Evolutionary conservation across 2,888 invertebrate species (phyloP), one percentile per base, ranked within the genome.

Genomic region (Petrolisthes manimaculis): DNA sequence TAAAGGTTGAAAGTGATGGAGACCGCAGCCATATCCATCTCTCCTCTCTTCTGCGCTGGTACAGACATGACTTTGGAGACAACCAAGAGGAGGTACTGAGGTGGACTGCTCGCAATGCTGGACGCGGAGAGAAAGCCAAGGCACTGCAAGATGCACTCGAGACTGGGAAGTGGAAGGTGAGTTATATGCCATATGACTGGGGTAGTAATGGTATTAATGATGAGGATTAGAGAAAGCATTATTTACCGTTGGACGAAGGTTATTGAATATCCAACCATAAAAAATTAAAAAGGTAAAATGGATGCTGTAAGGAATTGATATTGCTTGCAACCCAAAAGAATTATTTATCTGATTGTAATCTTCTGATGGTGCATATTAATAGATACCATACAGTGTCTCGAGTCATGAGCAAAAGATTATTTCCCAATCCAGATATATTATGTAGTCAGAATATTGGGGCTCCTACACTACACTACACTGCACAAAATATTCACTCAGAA

Each of bases 31-130:
- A 92, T 5, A 92, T 94, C 5, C 91, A 92, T 74, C 91, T 94
- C 18, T 93, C 93, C 18, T 92, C 92, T 90, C 93, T 94, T 12
- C 93, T 94, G 92, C 93, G 93, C 89, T 94, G 94, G 94, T 94
- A 94, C 92, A 92, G 92, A 37, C 92, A 92, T 51, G 94, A 94
- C 92, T 94, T 94, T 92, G 94, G 93, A 24, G 91, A 91, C 6
- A 91, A 91, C 0, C 85, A 89, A 8, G 92, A 92, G 69, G 91
- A 92, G 83, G 92, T 92, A 78, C 53, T 86, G 24, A 82, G 53
- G 53, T 89, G 90, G 90, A 86, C 88, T 8, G 55, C 61, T n/a
- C 74, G 78, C 12, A 83, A 89, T 84, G 81, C 86, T n/a, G 74
- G 55, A 24, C 56, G 80, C n/a, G 86, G 85, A 24, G 81, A 86